Conservation (phyloP, 2,113 vertebrate genomes). For the Istiophorus platypterus region DNA sequence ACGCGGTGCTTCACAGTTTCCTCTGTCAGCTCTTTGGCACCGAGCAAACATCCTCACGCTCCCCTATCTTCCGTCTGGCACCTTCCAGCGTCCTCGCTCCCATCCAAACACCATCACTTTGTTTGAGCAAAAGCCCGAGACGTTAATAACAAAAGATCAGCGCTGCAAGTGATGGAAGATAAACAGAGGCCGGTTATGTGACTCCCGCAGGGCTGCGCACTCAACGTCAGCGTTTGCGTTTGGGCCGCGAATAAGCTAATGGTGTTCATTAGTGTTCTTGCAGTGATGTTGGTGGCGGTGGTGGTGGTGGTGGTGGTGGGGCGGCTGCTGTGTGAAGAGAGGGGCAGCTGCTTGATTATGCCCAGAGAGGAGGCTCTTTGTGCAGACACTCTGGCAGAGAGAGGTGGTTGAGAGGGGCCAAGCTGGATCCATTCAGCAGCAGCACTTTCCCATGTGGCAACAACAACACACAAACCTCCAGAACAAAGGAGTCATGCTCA, state of each 20-base stretch:
- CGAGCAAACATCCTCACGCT: conserved; percentile 11
- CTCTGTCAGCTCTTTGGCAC: conserved; percentile 13
- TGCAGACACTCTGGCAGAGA: conserved; percentile 62
- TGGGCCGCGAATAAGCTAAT: conserved; percentile 16
- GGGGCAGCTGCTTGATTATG: conserved; percentile 19
- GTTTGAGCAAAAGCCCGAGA: conserved; percentile 59
- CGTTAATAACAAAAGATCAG: conserved; percentile 66
- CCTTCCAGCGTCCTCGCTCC: conserved; percentile 35
- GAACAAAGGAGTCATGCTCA: conserved; percentile 32
- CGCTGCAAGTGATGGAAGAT: conserved; percentile 63
- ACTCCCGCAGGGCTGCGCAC: conserved; percentile 33
- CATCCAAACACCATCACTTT: conserved; percentile 54
- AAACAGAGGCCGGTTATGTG: conserved; percentile 60
- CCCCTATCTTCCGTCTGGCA: conserved; percentile 29
- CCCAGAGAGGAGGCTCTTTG: conserved; percentile 69
- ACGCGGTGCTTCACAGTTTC: conserved; percentile 3
- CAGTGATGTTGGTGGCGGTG: neutral
- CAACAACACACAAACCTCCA: conserved; percentile 35
- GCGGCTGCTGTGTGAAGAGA: conserved; percentile 3
- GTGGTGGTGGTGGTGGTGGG: neutral
- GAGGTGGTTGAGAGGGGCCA: conserved; percentile 31
- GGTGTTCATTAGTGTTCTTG: conserved; percentile 19
- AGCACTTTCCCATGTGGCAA: conserved; percentile 67
- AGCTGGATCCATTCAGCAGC: conserved; percentile 57
- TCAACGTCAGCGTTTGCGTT: conserved; percentile 33